Percentiles rank a stretch among this genome's conserved stretches.
phyloP scores from a whole-genome alignment of 2,888 invertebrate species.

The Acanthococcus lagerstroemiae region DNA sequence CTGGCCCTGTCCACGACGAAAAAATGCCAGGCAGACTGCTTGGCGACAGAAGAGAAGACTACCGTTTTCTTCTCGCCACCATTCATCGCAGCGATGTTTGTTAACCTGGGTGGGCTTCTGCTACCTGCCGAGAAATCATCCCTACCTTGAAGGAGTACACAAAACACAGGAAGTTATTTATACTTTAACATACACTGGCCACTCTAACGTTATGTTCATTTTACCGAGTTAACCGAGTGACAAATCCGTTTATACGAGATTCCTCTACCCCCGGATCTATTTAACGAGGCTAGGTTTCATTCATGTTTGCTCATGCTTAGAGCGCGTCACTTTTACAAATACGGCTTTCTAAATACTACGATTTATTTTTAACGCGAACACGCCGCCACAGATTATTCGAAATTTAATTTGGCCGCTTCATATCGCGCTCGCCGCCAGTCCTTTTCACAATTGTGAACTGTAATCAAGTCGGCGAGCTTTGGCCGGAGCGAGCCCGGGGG shows the following conservation, averaged over 20 bases:
- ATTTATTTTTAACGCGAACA: too few species aligned
- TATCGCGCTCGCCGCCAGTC: too few species aligned
- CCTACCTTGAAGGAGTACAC: slow-evolving; percentile 19
- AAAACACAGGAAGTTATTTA: slow-evolving; percentile 32
- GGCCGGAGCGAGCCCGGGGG: too few species aligned
- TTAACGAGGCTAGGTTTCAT: slow-evolving; percentile 4
- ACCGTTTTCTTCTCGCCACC: background rate
- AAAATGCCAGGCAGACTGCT: background rate
- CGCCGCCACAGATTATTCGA: too few species aligned
- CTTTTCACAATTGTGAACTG: too few species aligned
- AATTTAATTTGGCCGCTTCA: too few species aligned
- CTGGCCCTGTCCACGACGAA: too few species aligned
- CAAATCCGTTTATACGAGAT: slow-evolving; percentile 29
- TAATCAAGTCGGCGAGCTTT: too few species aligned
- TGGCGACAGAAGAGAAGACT: background rate
- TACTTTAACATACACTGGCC: slow-evolving; percentile 26
- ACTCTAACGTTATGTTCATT: slow-evolving; percentile 26
- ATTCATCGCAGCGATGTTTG: slow-evolving; percentile 18
- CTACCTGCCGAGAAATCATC: slow-evolving; percentile 30
- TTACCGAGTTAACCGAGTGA: slow-evolving; percentile 28
- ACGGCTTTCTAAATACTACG: background rate
- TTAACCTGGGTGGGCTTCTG: slow-evolving; percentile 29
- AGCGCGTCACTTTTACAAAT: background rate
- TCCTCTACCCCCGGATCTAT: too few species aligned
- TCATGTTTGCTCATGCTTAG: slow-evolving; percentile 13